Percentiles rank a stretch among this genome's conserved stretches.
Conservation (phyloP, 1,140 invertebrate genomes). For the Gonatopus flavifemur region DNA sequence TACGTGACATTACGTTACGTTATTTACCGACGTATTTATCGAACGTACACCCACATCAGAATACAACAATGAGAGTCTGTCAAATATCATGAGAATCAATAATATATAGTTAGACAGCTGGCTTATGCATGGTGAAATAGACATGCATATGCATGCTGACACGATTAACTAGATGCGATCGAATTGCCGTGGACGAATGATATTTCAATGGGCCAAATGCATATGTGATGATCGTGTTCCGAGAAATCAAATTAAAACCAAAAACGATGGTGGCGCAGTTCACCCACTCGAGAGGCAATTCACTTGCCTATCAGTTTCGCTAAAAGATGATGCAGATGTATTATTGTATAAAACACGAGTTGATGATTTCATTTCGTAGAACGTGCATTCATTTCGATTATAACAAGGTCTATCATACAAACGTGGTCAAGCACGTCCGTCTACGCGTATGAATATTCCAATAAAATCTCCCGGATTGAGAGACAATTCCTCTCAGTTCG, state of each 20-base stretch:
- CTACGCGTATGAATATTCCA: too few relatives aligned
- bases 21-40: background rate
- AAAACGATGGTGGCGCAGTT: too few relatives aligned
- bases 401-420: constrained; percentile 3
- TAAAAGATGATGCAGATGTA: too few relatives aligned
- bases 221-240: background rate
- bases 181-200: too few relatives aligned
- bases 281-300: too few relatives aligned
- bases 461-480: too few relatives aligned
- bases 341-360: too few relatives aligned
- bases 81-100: constrained; percentile 14
- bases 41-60: background rate
- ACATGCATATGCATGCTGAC: constrained; percentile 18
- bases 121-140: constrained; percentile 12
- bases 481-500: too few relatives aligned
- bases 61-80: background rate
- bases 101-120: constrained; percentile 15
- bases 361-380: constrained; percentile 2
- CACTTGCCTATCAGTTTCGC: too few relatives aligned
- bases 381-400: background rate
- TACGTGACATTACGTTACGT: background rate
- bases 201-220: constrained; percentile 13
- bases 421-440: background rate
- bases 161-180: constrained; percentile 23
- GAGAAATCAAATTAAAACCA: constrained; percentile 11